Evolutionary conservation across 2,113 vertebrate genomes (phyloP).

Genomic region (Callospermophilus lateralis): DNA sequence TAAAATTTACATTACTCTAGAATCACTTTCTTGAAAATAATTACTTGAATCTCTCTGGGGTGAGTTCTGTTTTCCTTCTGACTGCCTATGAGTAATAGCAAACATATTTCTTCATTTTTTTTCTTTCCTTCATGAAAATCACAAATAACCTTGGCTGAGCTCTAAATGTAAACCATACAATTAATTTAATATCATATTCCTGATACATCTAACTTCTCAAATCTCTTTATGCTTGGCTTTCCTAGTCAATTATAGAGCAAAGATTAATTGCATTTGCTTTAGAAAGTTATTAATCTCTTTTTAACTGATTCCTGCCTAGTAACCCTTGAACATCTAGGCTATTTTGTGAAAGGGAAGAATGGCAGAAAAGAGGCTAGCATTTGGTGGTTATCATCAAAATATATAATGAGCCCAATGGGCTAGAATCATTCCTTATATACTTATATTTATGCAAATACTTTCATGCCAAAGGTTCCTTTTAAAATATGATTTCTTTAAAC

Average conservation of each 20-base stretch:
- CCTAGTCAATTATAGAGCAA: not conserved
- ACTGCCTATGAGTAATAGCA: not conserved
- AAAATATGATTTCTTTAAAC: constrained; percentile 9
- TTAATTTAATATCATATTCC: not conserved
- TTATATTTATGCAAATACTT: not conserved
- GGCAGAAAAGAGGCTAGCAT: not conserved
- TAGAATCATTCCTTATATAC: not conserved
- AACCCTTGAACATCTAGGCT: not conserved
- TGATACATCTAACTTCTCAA: not conserved
- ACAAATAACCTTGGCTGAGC: not conserved
- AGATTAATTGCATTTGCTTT: not conserved
- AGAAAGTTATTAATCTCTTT: not conserved
- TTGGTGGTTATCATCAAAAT: not conserved
- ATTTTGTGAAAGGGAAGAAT: not conserved
- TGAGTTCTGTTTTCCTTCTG: not conserved
- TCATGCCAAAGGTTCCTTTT: not conserved
- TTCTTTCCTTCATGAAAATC: constrained; percentile 14
- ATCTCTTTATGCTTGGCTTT: not conserved
- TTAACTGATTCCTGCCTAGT: not conserved
- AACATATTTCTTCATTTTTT: not conserved
- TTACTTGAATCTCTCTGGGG: constrained; percentile 18
- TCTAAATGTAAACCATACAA: constrained; percentile 14
- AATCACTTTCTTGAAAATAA: not conserved
- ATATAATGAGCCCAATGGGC: not conserved
- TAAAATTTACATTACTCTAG: not conserved